Base-by-base conservation (phyloP, 64 coral and sea anemone genomes). In the Pocillopora verrucosa region DNA sequence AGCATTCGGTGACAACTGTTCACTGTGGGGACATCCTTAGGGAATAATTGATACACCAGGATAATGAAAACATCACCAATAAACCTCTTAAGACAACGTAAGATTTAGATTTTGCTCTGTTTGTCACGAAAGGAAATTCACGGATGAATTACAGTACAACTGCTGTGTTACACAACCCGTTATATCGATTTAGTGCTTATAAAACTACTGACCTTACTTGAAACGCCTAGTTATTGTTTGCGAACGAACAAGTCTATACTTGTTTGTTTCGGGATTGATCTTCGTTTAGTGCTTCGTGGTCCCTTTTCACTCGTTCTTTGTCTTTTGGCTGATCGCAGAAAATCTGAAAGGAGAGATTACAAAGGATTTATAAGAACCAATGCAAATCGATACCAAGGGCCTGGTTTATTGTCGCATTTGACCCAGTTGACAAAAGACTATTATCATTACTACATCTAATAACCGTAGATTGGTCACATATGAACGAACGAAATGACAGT, bases 301-400 rank as follows among this genome's bases (percentile, higher is more conserved):
- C 82, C 70, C 26, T 85, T 85, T 37, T 56, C 64, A 16, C 63
- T 13, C 0, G 20, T 70, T 72, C 64, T 85, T 56, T 85, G 82
- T 85, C 41, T 51, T 51, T 85, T 85, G 11, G 35, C 56, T 38
- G 82, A 38, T 24, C 82, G 82, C n/a, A 85, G 82, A 70, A 72
- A 72, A 85, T 85, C 82, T 85, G 82, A 85, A 65, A 72, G 82
- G n/a, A 85, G 35, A 25, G 63, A 72, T 85, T 85, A 85, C 19
- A 11, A 36, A 69, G 62, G 61, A 84, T 38, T 72, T 26, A 36
- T 13, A 22, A 57, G 36, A 41, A 85, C 64, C 65, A 30, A n/a
- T n/a, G 22, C 34, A 56, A 72, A 85, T 72, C 36, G 36, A 26
- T 85, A n/a, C 41, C 68, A 26, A 0, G 36, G 41, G 14, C 56